A percentile compares a stretch with the other conserved stretches of the same genome.
Conservation (phyloP, 1,140 invertebrate genomes). For the Procambarus clarkii region DNA sequence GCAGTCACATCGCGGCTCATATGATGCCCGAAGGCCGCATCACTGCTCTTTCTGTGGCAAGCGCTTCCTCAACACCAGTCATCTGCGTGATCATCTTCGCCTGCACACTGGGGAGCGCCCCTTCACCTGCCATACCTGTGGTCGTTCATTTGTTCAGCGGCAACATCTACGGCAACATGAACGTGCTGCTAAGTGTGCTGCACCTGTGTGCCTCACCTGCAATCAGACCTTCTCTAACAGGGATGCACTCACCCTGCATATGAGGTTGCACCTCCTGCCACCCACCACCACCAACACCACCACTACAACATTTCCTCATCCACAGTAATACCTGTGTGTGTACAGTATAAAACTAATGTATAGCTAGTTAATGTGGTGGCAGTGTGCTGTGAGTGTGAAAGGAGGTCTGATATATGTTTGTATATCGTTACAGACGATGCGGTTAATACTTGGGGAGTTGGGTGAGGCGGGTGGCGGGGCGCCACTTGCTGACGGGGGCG, state of each 20-base stretch:
- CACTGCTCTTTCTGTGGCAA: constrained; percentile 66
- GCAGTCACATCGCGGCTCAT: constrained; percentile 59
- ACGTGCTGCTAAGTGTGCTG: constrained; percentile 54
- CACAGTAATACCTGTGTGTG: constrained; percentile 40
- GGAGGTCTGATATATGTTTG: constrained; percentile 58
- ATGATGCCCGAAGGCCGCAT: constrained; percentile 53
- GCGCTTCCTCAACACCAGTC: constrained; percentile 80
- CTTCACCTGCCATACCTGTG: constrained; percentile 77
- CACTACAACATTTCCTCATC: constrained; percentile 44
- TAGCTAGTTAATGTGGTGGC: constrained; percentile 53
- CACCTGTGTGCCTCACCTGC: constrained; percentile 62
- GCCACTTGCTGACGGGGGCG: constrained; percentile 33
- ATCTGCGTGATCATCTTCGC: constrained; percentile 79
- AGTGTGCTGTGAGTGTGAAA: constrained; percentile 20
- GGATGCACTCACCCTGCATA: constrained; percentile 59
- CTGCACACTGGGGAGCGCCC: constrained; percentile 77
- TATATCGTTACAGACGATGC: constrained; percentile 69
- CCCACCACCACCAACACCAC: constrained; percentile 40
- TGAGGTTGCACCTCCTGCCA: constrained; percentile 59
- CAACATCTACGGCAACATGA: constrained; percentile 67
- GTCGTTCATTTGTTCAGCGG: constrained; percentile 72
- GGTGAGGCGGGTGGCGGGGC: constrained; percentile 65
- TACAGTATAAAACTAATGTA: constrained; percentile 17
- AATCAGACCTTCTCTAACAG: constrained; percentile 60
- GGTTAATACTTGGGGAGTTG: constrained; percentile 70